Conservation (phyloP, 2,888 invertebrate genomes). For the Caenorhabditis sp. region DNA sequence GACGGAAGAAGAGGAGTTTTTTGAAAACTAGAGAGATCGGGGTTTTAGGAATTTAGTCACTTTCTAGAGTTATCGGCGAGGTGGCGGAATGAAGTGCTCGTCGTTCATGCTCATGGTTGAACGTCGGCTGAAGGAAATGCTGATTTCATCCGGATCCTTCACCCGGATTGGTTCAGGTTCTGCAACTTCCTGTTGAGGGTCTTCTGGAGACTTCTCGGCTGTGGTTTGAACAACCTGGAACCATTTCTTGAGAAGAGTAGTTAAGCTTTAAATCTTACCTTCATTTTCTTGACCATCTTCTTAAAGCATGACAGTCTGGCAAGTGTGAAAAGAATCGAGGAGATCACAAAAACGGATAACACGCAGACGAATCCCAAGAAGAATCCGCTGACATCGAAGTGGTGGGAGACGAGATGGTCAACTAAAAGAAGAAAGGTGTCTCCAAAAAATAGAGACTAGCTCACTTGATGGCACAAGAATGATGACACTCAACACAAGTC, state of each 20-base stretch:
- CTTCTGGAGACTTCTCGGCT: constrained; percentile 46
- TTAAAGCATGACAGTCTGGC: constrained; percentile 24
- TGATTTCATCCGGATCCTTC: constrained; percentile 56
- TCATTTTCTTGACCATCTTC: constrained; percentile 55
- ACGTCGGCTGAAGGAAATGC: constrained; percentile 51
- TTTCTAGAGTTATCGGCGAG: constrained; percentile 35
- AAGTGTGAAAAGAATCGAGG: constrained; percentile 31
- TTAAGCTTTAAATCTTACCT: constrained; percentile 18
- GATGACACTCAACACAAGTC: constrained; percentile 28
- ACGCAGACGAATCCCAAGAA: constrained; percentile 30
- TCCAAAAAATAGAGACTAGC: no score
- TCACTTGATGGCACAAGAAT: constrained; percentile 52
- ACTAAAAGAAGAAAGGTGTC: constrained; percentile 47
- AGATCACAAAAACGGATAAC: constrained; percentile 34
- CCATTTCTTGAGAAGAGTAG: not conserved
- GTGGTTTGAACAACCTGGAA: constrained; percentile 48
- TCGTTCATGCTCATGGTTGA: constrained; percentile 63
- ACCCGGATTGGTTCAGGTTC: constrained; percentile 31
- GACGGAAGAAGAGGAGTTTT: not conserved
- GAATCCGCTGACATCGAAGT: constrained; percentile 26
- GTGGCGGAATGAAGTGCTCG: constrained; percentile 45
- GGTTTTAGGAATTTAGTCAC: constrained; percentile 11
- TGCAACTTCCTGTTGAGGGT: constrained; percentile 17
- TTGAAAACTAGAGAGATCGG: constrained; percentile 31
- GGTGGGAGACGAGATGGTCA: constrained; percentile 22